Evolutionary conservation across 2,888 invertebrate species (phyloP).

Genomic region (Mantis religiosa): DNA sequence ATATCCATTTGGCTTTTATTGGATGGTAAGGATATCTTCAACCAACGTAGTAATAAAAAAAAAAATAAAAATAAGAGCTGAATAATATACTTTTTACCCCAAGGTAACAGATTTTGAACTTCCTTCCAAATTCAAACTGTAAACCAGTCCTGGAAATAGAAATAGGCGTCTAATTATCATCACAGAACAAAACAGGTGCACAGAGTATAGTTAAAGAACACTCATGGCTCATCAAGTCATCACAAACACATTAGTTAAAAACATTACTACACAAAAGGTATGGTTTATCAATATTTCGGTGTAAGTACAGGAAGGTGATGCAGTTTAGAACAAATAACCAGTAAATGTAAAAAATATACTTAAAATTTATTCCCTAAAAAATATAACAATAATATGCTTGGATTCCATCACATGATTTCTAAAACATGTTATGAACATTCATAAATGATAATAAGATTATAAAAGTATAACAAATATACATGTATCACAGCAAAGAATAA

Average conservation of each 20-base stretch:
- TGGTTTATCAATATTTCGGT: background rate
- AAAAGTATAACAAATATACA: background rate
- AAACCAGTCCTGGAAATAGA: slow-evolving; percentile 41
- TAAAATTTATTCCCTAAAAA: slow-evolving; percentile 12
- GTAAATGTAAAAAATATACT: background rate
- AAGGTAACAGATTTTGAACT: slow-evolving; percentile 23
- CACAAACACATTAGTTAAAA: background rate
- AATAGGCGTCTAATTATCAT: slow-evolving; percentile 32
- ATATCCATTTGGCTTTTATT: background rate
- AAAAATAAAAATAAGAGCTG: background rate
- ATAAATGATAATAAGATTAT: background rate
- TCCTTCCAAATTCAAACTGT: slow-evolving; percentile 25
- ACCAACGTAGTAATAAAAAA: background rate
- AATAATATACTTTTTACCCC: slow-evolving; percentile 1
- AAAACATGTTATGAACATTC: background rate
- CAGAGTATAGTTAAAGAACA: background rate
- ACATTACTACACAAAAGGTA: background rate
- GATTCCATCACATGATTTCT: background rate
- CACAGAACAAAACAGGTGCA: slow-evolving; percentile 25
- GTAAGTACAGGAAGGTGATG: background rate
- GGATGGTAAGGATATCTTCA: background rate
- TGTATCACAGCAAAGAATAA: background rate
- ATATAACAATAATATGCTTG: background rate
- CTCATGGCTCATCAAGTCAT: background rate
- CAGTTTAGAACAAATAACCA: background rate